Conservation (phyloP, 2,888 invertebrate genomes). For the Cryptus viduatorius region DNA sequence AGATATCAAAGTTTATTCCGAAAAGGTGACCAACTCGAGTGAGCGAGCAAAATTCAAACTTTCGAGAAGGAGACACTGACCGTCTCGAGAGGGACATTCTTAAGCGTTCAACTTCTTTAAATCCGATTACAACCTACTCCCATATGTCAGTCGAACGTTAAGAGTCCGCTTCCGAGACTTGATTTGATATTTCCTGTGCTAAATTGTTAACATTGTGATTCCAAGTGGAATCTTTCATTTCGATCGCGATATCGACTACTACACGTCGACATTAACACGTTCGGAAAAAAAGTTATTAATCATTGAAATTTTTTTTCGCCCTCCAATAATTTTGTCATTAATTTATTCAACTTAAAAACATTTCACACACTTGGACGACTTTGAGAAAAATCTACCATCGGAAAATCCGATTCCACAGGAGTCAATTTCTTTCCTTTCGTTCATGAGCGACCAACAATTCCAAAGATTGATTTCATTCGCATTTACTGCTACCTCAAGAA, state of each 20-base stretch:
- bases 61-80: slow-evolving; percentile 32
- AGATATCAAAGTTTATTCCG: slow-evolving; percentile 64
- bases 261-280: background rate
- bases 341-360: background rate
- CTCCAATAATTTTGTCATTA: background rate
- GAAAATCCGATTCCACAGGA: too few species aligned
- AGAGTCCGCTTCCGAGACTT: slow-evolving; percentile 16
- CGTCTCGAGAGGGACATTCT: slow-evolving; percentile 39
- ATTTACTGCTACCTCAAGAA: too few species aligned
- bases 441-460: too few species aligned
- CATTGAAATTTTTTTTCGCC: background rate
- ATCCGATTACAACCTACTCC: slow-evolving; percentile 54
- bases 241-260: background rate
- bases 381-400: too few species aligned
- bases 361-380: too few species aligned
- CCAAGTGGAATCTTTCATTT: too few species aligned
- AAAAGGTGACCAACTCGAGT: too few species aligned
- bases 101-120: slow-evolving; percentile 39
- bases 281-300: background rate
- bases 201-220: slow-evolving; percentile 11
- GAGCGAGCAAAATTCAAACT: too few species aligned
- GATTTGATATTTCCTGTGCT: slow-evolving; percentile 39
- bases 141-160: slow-evolving; percentile 35
- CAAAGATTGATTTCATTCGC: too few species aligned
- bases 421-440: too few species aligned